Conservation (phyloP, 2,113 vertebrate genomes). For the Pollimyrus isidori region DNA sequence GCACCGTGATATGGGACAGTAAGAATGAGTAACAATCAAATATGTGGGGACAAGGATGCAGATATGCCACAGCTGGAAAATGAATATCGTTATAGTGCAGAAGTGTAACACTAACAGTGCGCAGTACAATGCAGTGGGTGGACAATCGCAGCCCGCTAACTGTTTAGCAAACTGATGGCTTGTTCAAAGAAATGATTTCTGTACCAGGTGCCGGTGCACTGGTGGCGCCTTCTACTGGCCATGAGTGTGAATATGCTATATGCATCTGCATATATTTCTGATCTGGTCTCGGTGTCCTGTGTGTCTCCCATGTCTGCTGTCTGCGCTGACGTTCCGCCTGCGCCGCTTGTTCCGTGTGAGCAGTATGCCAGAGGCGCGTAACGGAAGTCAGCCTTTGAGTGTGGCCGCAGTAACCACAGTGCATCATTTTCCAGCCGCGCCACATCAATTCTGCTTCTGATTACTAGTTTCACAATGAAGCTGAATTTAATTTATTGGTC, state of each 20-base stretch:
- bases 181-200: background rate
- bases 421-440: conserved; percentile 32
- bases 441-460: conserved; percentile 16
- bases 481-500: background rate
- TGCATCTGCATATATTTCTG: background rate
- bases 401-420: conserved; percentile 38
- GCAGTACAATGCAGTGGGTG: background rate
- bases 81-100: background rate
- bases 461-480: too few relatives aligned
- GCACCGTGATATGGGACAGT: background rate
- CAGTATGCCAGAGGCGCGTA: background rate
- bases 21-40: too few relatives aligned
- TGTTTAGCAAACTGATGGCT: background rate
- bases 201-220: background rate
- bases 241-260: background rate
- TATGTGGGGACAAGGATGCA: background rate
- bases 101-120: background rate
- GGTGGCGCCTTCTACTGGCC: background rate
- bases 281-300: background rate
- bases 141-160: background rate
- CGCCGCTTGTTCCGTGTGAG: background rate
- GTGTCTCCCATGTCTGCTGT: background rate
- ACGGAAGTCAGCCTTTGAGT: conserved; percentile 34
- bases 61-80: background rate
- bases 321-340: background rate